Evolutionary conservation across 2,797 vertebrate genomes (phyloP).

Genomic region (Urophycis tenuis): DNA sequence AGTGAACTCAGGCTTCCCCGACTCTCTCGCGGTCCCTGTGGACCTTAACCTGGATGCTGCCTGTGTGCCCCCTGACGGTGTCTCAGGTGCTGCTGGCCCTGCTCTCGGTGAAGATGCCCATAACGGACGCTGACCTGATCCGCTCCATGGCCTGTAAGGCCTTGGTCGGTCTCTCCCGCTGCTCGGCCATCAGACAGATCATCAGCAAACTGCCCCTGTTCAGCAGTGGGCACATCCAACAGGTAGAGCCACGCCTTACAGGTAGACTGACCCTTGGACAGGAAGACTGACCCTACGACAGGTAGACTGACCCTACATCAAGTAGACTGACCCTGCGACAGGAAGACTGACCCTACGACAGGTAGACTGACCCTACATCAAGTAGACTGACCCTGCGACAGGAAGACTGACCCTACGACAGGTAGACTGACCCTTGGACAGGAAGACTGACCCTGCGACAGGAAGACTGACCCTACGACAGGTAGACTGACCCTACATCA

Average conservation of each 20-base stretch:
- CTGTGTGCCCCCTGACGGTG: background rate
- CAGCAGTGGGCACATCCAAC: conserved; percentile 92
- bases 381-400: conserved; percentile 18
- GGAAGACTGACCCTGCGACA: no score
- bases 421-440: background rate
- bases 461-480: no score
- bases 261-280: background rate
- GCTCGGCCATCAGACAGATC: conserved; percentile 85
- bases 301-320: conserved; percentile 34
- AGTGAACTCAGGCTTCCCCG: background rate
- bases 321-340: conserved; percentile 18
- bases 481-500: conserved; percentile 40
- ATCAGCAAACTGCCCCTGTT: conserved; percentile 96
- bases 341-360: no score
- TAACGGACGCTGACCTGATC: conserved; percentile 93
- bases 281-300: background rate
- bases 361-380: conserved; percentile 40
- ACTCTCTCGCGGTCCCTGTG: background rate
- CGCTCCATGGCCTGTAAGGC: conserved; percentile 87
- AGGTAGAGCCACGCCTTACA: conserved; percentile 46
- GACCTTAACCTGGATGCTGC: background rate
- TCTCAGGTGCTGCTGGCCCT: conserved; percentile 80
- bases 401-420: no score
- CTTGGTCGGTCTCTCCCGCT: conserved; percentile 86
- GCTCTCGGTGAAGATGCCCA: conserved; percentile 89